Evolutionary conservation across 1,140 invertebrate species (phyloP).

Genomic region (Aphis craccivora): DNA sequence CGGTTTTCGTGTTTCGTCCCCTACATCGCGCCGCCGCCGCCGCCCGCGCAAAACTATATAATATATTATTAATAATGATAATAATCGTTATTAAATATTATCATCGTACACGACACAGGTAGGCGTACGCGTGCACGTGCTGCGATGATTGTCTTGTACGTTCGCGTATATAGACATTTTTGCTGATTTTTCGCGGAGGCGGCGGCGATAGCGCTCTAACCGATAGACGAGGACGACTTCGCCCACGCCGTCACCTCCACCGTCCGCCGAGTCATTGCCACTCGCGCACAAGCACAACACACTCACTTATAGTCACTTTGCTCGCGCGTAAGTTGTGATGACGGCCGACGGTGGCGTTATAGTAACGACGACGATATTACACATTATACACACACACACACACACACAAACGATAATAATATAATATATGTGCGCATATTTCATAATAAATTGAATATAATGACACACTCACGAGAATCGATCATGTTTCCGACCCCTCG

Average conservation of each 20-base stretch:
- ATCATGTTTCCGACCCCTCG: background rate
- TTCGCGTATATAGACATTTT: background rate
- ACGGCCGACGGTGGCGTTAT: background rate
- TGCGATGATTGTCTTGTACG: background rate
- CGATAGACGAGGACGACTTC: background rate
- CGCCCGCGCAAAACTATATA: background rate
- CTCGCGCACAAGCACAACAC: background rate
- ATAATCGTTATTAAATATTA: background rate
- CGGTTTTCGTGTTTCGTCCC: constrained; percentile 1
- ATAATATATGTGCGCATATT: background rate
- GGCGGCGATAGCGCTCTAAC: constrained; percentile 7
- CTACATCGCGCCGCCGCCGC: too few relatives aligned
- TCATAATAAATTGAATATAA: constrained; percentile 6
- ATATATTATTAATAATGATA: background rate
- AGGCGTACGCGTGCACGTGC: background rate
- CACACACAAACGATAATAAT: background rate
- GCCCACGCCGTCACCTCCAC: background rate
- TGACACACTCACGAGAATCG: background rate
- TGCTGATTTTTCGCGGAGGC: constrained; percentile 11
- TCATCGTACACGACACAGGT: background rate
- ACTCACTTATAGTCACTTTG: background rate
- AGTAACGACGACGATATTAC: background rate
- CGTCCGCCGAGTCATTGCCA: background rate
- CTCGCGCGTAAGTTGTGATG: background rate
- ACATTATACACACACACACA: background rate